Conservation (phyloP, 2,888 invertebrate genomes). For the Nymphalis urticae region DNA sequence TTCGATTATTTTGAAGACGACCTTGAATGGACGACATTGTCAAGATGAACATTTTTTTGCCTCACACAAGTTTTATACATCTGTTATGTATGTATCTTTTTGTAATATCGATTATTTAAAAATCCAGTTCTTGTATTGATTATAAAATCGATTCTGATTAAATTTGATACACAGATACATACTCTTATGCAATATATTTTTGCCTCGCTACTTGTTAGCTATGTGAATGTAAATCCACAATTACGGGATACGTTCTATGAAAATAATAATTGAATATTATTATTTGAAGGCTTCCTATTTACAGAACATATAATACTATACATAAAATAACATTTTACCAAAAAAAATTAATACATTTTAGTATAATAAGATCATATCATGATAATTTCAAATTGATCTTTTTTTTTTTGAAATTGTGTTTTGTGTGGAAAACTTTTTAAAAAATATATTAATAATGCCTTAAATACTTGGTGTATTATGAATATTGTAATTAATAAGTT, state of each 20-base stretch:
- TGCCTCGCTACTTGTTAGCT: neutral
- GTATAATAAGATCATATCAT: too few species aligned
- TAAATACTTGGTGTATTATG: too few species aligned
- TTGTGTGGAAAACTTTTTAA: too few species aligned
- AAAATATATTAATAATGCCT: too few species aligned
- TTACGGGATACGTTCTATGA: neutral
- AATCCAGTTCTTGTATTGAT: conserved; percentile 17
- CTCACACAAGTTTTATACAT: conserved; percentile 30
- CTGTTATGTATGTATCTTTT: conserved; percentile 24
- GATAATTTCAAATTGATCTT: too few species aligned
- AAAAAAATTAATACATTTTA: too few species aligned
- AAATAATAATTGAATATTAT: neutral
- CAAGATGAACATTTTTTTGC: conserved; percentile 37
- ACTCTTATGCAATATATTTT: neutral
- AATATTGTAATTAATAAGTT: too few species aligned
- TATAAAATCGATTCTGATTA: conserved; percentile 3
- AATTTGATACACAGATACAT: conserved; percentile 7
- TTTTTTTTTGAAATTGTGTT: too few species aligned
- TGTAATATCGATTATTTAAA: conserved; percentile 16
- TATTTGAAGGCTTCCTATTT: neutral
- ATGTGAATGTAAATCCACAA: neutral
- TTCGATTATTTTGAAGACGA: conserved; percentile 26
- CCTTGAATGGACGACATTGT: conserved; percentile 31
- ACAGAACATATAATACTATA: too few species aligned
- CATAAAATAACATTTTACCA: too few species aligned